These are phyloP conservation scores for Cactoblastis cactorum DNA, from an alignment of 2,888 invertebrate species.

Conservation along the genomic window DNA sequence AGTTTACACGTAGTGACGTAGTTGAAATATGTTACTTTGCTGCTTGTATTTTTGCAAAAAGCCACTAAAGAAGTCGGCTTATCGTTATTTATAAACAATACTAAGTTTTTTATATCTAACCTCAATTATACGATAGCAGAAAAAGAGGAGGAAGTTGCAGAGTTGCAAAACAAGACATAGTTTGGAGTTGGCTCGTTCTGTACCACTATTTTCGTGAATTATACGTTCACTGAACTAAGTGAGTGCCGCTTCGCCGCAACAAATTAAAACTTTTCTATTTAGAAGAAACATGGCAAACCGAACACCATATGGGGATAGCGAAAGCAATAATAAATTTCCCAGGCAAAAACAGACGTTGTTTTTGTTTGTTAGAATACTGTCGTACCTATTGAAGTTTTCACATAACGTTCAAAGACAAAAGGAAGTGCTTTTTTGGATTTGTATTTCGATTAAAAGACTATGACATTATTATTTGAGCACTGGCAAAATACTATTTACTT, in stretches of 20 bases:
- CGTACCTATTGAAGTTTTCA: constrained; percentile 11
- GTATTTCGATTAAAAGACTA: too few species aligned
- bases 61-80: too few species aligned
- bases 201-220: constrained; percentile 13
- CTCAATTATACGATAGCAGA: background rate
- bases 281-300: constrained; percentile 45
- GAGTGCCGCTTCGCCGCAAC: constrained; percentile 35
- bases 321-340: constrained; percentile 37
- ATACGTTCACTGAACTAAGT: constrained; percentile 8
- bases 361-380: constrained; percentile 41
- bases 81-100: background rate
- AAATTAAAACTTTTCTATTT: constrained; percentile 66
- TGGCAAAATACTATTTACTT: too few species aligned
- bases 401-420: too few species aligned
- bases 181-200: constrained; percentile 27
- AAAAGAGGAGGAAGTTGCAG: constrained; percentile 33
- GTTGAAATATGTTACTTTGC: too few species aligned
- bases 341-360: constrained; percentile 44
- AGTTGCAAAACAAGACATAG: constrained; percentile 36
- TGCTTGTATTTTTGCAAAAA: too few species aligned
- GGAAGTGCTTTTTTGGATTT: too few species aligned
- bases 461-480: too few species aligned
- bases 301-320: constrained; percentile 38
- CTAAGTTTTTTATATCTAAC: background rate
- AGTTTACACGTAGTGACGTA: too few species aligned